Percentiles rank a stretch among this genome's conserved stretches.
These are phyloP conservation scores for Drosophila longiperda DNA, from an alignment of 2,888 invertebrate genomes.

Conservation along the genomic window DNA sequence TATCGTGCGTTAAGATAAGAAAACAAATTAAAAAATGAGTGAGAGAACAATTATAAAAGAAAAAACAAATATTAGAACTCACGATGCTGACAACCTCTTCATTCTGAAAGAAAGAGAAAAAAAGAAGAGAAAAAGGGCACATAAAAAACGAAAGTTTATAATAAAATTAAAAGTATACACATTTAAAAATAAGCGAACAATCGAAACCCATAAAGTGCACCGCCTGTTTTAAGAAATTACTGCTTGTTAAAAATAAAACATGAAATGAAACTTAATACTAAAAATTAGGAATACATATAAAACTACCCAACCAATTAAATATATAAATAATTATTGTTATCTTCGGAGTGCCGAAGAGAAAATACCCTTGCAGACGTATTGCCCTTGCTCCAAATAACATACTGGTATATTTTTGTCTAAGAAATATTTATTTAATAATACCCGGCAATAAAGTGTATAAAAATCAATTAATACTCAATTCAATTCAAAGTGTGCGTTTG, in stretches of 20 bases:
- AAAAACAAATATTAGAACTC: slow-evolving; percentile 77
- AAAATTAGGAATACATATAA: not conserved
- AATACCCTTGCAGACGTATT: slow-evolving; percentile 1
- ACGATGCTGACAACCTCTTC: slow-evolving; percentile 85
- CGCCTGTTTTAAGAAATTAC: slow-evolving; percentile 2
- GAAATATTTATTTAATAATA: not conserved
- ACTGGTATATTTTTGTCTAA: not conserved
- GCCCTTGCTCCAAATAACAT: not conserved
- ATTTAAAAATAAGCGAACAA: slow-evolving; percentile 15
- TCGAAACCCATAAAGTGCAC: slow-evolving; percentile 28
- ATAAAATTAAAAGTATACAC: slow-evolving; percentile 38
- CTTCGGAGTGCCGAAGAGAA: not conserved
- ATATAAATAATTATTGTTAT: not conserved
- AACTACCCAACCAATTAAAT: not conserved
- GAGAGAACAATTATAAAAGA: slow-evolving; percentile 35
- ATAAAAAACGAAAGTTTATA: slow-evolving; percentile 66
- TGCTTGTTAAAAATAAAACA: slow-evolving; percentile 18
- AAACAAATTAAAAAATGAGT: slow-evolving; percentile 23
- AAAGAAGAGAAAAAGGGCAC: slow-evolving; percentile 71
- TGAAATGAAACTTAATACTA: slow-evolving; percentile 4
- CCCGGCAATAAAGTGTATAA: not conserved
- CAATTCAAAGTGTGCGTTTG: not conserved
- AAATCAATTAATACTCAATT: slow-evolving; percentile 5
- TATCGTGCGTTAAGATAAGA: slow-evolving; percentile 48
- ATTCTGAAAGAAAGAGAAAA: slow-evolving; percentile 83